Evolutionary conservation across 2,113 vertebrate genomes (phyloP).

Genomic region (Baryphthengus martii): DNA sequence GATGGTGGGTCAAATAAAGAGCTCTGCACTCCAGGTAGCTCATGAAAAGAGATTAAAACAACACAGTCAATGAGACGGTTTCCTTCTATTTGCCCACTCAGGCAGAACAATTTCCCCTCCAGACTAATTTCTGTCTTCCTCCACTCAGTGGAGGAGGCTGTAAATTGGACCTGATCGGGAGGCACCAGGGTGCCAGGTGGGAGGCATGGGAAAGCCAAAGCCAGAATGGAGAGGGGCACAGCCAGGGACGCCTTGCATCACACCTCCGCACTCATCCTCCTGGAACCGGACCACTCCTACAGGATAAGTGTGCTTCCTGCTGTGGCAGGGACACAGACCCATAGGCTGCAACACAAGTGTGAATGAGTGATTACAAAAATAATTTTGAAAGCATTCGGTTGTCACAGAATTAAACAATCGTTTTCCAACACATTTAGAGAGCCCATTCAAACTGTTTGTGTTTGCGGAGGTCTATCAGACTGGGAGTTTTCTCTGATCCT

Average conservation of each 20-base stretch:
- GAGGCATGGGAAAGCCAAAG: neutral
- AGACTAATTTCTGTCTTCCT: neutral
- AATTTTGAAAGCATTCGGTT: neutral
- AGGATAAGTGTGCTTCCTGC: neutral
- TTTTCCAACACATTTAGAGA: neutral
- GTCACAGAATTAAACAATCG: neutral
- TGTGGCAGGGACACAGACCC: neutral
- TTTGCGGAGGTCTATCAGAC: neutral
- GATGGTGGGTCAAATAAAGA: slow-evolving; percentile 16
- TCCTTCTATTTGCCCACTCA: neutral
- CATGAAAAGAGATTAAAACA: slow-evolving; percentile 29
- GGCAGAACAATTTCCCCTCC: neutral
- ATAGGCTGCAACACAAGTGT: neutral
- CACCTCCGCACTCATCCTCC: neutral
- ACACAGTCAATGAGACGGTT: neutral
- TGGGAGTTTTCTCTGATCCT: neutral
- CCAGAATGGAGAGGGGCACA: neutral
- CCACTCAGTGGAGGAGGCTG: neutral
- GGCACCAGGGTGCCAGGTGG: neutral
- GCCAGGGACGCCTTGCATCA: fast-evolving
- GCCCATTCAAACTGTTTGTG: neutral
- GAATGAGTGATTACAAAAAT: neutral
- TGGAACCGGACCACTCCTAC: neutral
- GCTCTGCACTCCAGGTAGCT: slow-evolving; percentile 14
- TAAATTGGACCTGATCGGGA: neutral